A percentile compares a stretch with the other conserved stretches of the same genome.
Evolutionary conservation across 1,140 invertebrate species (phyloP).

Genomic region (Drosophila repletoides): DNA sequence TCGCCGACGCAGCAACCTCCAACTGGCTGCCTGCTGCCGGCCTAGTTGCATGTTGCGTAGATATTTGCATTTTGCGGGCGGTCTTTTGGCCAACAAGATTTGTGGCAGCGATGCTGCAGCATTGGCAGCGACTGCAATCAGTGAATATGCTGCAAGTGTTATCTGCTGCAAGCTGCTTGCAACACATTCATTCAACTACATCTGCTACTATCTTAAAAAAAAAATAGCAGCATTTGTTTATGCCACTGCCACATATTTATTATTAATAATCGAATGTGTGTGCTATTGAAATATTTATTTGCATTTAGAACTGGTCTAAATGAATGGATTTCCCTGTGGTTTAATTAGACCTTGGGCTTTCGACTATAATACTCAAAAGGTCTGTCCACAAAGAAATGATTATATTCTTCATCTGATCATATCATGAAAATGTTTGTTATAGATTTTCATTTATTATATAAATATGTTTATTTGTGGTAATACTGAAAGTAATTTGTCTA

Average conservation of each 20-base stretch:
- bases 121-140: conserved; percentile 25
- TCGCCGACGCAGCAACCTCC: conserved; percentile 58
- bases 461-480: too few relatives aligned
- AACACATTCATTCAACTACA: conserved; percentile 3
- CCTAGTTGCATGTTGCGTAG: conserved; percentile 68
- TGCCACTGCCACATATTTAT: neutral
- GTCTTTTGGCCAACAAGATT: conserved; percentile 50
- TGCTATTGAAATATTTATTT: neutral
- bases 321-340: too few relatives aligned
- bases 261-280: conserved; percentile 4
- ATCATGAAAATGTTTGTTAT: too few relatives aligned
- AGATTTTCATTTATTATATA: too few relatives aligned
- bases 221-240: conserved; percentile 7
- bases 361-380: too few relatives aligned
- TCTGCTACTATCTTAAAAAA: too few relatives aligned
- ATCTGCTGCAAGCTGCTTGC: conserved; percentile 14
- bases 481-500: too few relatives aligned
- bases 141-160: conserved; percentile 23
- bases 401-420: too few relatives aligned
- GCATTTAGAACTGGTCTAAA: too few relatives aligned
- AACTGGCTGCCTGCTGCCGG: conserved; percentile 9
- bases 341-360: too few relatives aligned
- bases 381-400: too few relatives aligned
- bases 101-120: conserved; percentile 27
- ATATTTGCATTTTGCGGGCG: conserved; percentile 70